Evolutionary conservation across 2,888 invertebrate species (phyloP), one percentile per base, ranked within the genome.

Genomic region (Cheilosia grossa): DNA sequence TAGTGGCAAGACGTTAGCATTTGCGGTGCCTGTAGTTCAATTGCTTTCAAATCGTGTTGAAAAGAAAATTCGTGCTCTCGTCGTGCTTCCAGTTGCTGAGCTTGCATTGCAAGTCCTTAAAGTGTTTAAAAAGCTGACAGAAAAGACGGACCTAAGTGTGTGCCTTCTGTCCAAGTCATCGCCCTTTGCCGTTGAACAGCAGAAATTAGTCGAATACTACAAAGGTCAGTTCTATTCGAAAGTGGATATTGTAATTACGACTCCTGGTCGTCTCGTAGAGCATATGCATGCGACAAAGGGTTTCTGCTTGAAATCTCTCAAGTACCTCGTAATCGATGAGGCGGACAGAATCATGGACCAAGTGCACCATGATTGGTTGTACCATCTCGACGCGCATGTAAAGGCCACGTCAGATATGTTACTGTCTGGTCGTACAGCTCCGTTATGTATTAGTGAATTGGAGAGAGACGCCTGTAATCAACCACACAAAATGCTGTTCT

Each of bases 1-100:
- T 19, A 98, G 98, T 93, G 99, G 99, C 21, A 99, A 99, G 93
- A 99, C 99, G 1, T 92, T 99, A 77, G 96, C 98, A 3, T 99
- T 97, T 94, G 97, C 97, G 59, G 92, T 99, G 83, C 99, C 99
- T 7, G 95, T 99, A 58, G 93, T 99, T 44, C 97, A 98, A 93
- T 94, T 91, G 69, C 90, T 97, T 82, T 93, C 94, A 89, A 91
- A 92, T 66, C 93, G 95, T 79, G 92, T 95, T 33, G 94, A 95
- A 4, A 94, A 94, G 66, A 94, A 94, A 89, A 93, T 97, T 30
- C 93, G 97, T 88, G 98, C 98, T 19, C 92, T 99, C 78, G 94
- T 98, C n/a, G 96, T 99, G 27, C 93, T 99, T 78, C 99, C 99
- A 0, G 98, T 98, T 0, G 96, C 97, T 89, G 98, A 98, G 90